Evolutionary conservation across 2,113 vertebrate species (phyloP), one percentile per base, ranked within the genome.

Genomic region (Phodopus roborovskii): DNA sequence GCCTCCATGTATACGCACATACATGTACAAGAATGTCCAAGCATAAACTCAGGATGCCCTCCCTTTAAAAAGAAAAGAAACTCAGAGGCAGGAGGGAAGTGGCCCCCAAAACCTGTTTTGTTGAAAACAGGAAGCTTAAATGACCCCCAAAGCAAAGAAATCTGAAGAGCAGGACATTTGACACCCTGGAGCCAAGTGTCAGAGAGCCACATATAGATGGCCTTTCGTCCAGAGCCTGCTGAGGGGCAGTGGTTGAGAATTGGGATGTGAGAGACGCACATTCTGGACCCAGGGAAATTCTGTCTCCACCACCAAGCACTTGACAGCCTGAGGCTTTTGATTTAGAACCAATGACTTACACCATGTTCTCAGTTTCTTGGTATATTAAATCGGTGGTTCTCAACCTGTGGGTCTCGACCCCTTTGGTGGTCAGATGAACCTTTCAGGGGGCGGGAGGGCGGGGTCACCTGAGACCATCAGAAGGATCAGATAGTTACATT

Each of bases 81-180:
- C 22, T 60, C 56, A 83, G 24, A 48, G 56, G 22, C 56, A 60
- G 79, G 36, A 81, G 56, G 36, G 22, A 60, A 82, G n/a, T 58
- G 53, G 19, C 30, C 13, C 66, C 36, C 30, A 5, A 5, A 15
- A 6, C 33, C 6, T 68, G 64, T 71, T 82, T n/a, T 64, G 58
- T 78, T 39, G 39, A 45, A 66, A 73, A 88, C 39, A 36, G 66
- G 79, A 70, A 68, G 36, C 33, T 28, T 83, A 66, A 64, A 3
- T 48, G 78, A 86, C 28, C 3, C 26, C 70, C n/a, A 81, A 53
- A 33, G 4, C 56, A 58, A 90, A 97, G 71, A 88, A 48, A 84
- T 36, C 2, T n/a, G 39, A 81, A 93, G 74, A 28, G 50, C 93
- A 75, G 48, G 50, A 13, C 39, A 24, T 45, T 7, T 30, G 26